Base-by-base conservation (phyloP, 2,113 vertebrate species). In the Fregetta grallaria region DNA sequence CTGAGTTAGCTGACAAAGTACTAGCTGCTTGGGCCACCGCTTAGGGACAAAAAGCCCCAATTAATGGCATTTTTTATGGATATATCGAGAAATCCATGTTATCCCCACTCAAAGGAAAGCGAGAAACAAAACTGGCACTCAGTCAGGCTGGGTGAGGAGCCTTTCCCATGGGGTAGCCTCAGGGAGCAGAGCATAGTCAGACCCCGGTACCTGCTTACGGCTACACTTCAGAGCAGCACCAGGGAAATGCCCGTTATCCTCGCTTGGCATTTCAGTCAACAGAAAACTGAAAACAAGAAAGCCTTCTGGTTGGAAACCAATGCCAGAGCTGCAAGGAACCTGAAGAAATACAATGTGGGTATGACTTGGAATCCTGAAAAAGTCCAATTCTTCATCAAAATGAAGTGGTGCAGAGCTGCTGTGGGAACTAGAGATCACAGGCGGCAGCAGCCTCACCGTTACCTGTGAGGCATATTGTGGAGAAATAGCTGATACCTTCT, bases 321-420 rank as follows among this genome's bases (percentile, higher is more conserved):
- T 27, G n/a, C 40, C 56, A 67, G n/a, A 36, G 3, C 47, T 0
- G 0, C 44, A 67, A 74, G 38, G 44, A 80, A 79, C 45, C 32
- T 70, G 34, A 77, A 62, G 59, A 88, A 83, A 81, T 56, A 34
- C 15, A 66, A 13, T 2, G 2, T 12, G 10, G 4, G 6, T 29
- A 21, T 66, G 34, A 36, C 50, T 70, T 49, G 29, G 10, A 79
- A 92, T 53, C 32, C 36, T 13, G 11, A 52, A 42, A 56, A 88
- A 59, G 7, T 19, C 45, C 32, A 21, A 32, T 6, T 50, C 68
- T 81, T 63, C 32, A 40, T 52, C 66, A 55, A 59, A 91, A 62
- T 0, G 0, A 55, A 83, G 25, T 1, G 9, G 15, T 36, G 45
- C 20, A 53, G 50, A 50, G 23, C 22, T 4, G 1, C 55, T 59